These are phyloP conservation scores for Agrilus planipennis DNA, from an alignment of 1,140 invertebrate species.

Conservation along the genomic window DNA sequence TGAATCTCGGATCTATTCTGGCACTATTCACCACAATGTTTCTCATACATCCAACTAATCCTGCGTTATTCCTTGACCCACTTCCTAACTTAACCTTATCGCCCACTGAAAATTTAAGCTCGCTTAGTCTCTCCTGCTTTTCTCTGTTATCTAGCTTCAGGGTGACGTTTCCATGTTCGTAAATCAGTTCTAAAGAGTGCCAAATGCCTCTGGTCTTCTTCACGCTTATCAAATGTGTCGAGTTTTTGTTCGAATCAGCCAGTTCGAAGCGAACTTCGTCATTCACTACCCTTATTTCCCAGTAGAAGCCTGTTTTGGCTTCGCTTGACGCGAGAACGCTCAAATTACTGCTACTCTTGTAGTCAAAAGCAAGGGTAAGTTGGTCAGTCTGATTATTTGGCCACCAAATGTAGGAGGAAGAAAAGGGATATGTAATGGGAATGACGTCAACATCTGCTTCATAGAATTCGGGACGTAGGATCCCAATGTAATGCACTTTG, in stretches of 20 bases:
- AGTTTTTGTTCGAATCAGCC: conserved; percentile 53
- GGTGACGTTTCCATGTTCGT: conserved; percentile 57
- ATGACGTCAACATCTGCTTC: conserved; percentile 77
- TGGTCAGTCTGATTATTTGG: conserved; percentile 55
- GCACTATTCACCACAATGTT: conserved; percentile 73
- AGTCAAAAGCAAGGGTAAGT: conserved; percentile 74
- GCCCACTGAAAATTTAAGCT: conserved; percentile 40
- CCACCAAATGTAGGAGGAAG: conserved; percentile 79
- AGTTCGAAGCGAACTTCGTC: conserved; percentile 74
- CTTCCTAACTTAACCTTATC: conserved; percentile 61
- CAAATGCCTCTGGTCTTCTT: conserved; percentile 66
- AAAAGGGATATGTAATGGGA: conserved; percentile 84
- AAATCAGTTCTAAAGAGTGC: conserved; percentile 67
- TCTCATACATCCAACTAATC: conserved; percentile 81
- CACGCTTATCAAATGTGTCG: conserved; percentile 62
- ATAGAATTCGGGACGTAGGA: conserved; percentile 68
- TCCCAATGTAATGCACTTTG: conserved; percentile 58
- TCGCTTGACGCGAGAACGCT: conserved; percentile 77
- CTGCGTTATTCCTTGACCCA: conserved; percentile 52
- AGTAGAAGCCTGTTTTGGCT: conserved; percentile 58
- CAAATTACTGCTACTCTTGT: conserved; percentile 71
- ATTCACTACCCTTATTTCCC: conserved; percentile 76
- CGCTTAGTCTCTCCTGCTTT: conserved; percentile 39
- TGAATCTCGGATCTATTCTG: conserved; percentile 57
- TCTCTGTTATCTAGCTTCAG: conserved; percentile 62